Conservation (phyloP, 2,888 invertebrate species). For the Leptopilina myrica region DNA sequence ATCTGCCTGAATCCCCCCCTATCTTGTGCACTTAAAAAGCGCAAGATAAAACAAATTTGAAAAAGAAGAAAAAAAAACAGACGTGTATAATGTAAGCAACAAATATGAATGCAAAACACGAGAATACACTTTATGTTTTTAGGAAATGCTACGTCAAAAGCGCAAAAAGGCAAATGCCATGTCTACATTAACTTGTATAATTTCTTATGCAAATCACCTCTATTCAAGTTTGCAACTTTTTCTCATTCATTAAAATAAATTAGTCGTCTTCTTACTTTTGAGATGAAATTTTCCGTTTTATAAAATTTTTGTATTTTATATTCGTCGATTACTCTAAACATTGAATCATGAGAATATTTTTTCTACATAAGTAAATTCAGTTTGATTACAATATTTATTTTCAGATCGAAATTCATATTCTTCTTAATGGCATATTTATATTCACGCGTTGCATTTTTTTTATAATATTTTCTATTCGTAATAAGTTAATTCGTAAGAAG, state of each 20-base stretch:
- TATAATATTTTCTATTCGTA: too few relatives aligned
- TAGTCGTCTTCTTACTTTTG: not conserved
- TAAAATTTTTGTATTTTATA: too few relatives aligned
- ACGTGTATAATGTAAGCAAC: slow-evolving; percentile 67
- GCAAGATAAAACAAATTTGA: slow-evolving; percentile 68
- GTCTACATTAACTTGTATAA: slow-evolving; percentile 58
- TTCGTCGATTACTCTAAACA: too few relatives aligned
- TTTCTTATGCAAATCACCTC: slow-evolving; percentile 45
- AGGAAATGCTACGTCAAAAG: slow-evolving; percentile 65
- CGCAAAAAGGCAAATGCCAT: slow-evolving; percentile 53
- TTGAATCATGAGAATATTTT: too few relatives aligned
- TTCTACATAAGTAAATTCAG: too few relatives aligned
- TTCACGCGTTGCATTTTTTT: too few relatives aligned
- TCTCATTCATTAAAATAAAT: not conserved
- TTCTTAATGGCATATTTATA: too few relatives aligned
- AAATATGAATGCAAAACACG: slow-evolving; percentile 64
- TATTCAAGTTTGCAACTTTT: not conserved
- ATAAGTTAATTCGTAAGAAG: too few relatives aligned
- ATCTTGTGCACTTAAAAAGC: slow-evolving; percentile 28
- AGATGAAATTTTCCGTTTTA: too few relatives aligned
- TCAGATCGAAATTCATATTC: too few relatives aligned
- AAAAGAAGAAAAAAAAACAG: slow-evolving; percentile 50
- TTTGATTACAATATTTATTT: too few relatives aligned
- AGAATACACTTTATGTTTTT: slow-evolving; percentile 62
- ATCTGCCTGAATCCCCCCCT: slow-evolving; percentile 54